Evolutionary conservation across 92 coral and sea anemone species (phyloP).

Genomic region (Parazoanthus darwini): DNA sequence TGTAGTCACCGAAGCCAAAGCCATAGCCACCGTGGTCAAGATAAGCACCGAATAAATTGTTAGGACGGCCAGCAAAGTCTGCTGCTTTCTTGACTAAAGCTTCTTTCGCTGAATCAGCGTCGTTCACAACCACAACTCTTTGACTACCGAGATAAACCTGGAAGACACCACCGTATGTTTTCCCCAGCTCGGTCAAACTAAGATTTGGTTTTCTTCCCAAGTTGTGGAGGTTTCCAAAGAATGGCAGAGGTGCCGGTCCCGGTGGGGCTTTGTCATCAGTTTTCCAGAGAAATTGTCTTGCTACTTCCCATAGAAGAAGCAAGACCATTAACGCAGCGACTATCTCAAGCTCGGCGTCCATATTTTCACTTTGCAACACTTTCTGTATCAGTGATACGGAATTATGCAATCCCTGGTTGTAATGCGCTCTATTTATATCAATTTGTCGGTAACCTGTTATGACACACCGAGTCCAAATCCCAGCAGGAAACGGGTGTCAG

Average conservation of each 20-base stretch:
- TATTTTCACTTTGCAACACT: neutral
- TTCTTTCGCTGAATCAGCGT: conserved; percentile 66
- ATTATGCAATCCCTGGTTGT: neutral
- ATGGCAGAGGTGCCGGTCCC: conserved; percentile 67
- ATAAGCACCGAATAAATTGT: conserved; percentile 53
- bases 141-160: conserved; percentile 66
- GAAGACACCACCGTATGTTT: conserved; percentile 70
- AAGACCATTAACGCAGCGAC: neutral
- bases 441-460: neutral
- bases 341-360: neutral
- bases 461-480: neutral
- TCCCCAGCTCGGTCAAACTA: conserved; percentile 54
- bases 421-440: neutral
- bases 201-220: conserved; percentile 60
- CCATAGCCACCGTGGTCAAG: conserved; percentile 63
- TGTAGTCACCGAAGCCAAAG: conserved; percentile 70
- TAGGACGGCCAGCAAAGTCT: conserved; percentile 78
- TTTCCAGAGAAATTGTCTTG: neutral
- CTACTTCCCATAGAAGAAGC: conserved; percentile 8
- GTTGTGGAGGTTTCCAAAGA: conserved; percentile 72
- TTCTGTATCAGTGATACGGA: neutral
- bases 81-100: conserved; percentile 69
- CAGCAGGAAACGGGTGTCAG: neutral
- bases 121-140: conserved; percentile 60
- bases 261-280: conserved; percentile 43